These are phyloP conservation scores for Eurytoma adleriae DNA, from an alignment of 2,888 invertebrate species.

Conservation along the genomic window DNA sequence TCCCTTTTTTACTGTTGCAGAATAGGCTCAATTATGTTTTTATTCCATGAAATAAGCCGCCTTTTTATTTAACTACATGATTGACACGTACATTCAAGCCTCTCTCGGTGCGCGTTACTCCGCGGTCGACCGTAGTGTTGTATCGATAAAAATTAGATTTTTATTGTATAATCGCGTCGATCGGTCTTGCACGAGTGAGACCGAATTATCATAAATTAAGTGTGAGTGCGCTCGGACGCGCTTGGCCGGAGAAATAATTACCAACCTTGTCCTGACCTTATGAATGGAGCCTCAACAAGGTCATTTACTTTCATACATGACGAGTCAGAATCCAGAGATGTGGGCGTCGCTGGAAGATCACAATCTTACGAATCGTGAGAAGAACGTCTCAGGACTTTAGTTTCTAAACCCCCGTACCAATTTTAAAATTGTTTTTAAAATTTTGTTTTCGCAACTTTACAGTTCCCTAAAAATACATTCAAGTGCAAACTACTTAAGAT, in stretches of 20 bases:
- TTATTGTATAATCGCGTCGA: slow-evolving; percentile 42
- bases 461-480: too few relatives aligned
- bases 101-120: not conserved
- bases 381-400: not conserved
- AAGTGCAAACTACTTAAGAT: too few relatives aligned
- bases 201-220: slow-evolving; percentile 45
- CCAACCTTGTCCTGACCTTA: slow-evolving; percentile 50
- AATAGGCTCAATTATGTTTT: not conserved
- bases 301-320: slow-evolving; percentile 44
- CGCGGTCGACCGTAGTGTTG: not conserved
- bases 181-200: slow-evolving; percentile 3
- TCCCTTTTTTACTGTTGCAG: too few relatives aligned
- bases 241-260: slow-evolving; percentile 1
- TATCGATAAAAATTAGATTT: slow-evolving; percentile 49
- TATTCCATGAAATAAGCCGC: slow-evolving; percentile 23
- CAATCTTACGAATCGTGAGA: slow-evolving; percentile 31
- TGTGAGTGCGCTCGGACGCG: not conserved
- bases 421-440: too few relatives aligned
- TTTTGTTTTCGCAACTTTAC: too few relatives aligned
- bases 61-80: slow-evolving; percentile 8
- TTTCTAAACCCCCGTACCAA: too few relatives aligned
- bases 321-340: slow-evolving; percentile 52
- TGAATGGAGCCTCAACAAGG: slow-evolving; percentile 50
- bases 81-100: slow-evolving; percentile 23
- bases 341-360: slow-evolving; percentile 47